Evolutionary conservation across 2,888 invertebrate species (phyloP), one percentile per base, ranked within the genome.

Genomic region (Mycalesis mineus): DNA sequence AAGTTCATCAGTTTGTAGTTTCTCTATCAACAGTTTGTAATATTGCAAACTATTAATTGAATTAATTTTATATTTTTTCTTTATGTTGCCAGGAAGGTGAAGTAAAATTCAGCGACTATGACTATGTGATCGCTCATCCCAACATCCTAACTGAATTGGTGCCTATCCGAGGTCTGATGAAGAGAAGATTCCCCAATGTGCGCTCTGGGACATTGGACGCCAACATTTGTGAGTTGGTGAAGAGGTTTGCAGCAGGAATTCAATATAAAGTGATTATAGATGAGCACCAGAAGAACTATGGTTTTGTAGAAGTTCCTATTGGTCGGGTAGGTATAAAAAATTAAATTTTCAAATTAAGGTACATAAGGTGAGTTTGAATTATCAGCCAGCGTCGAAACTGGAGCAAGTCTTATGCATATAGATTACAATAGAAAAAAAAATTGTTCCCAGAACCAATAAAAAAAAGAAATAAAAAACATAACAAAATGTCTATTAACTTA

Each of bases 141-240:
- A 93, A 94, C 73, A 94, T 97, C 61, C 77, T 96, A 49, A 92
- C 95, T 0, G 96, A 97, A 52, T 73, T 97, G 37, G 92, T 95
- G 1, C 89, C 92, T 0, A 86, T 97, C 57, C 91, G 96, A 62
- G 97, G 96, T 1, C 74, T 97, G 44, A 87, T 97, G 91, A 96
- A 94, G 71, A 92, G 87, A 61, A 93, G 92, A 68, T 96, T 96
- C 79, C 97, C 97, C 0, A 94, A 91, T 68, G 81, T 92, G 0
- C 77, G 90, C 69, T 65, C 70, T 39, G 96, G 95, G 39, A 95
- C 94, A 0, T 73, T 97, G 15, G 93, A 93, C 55, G 64, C 84
- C 0, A 91, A 97, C 77, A 77, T 97, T 0, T 77, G 74, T 0
- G 82, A 77, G 2, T 81, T 94, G 70, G 92, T 96, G 11, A 78